Conservation (phyloP, 2,797 vertebrate species). For the Molossus molossus region DNA sequence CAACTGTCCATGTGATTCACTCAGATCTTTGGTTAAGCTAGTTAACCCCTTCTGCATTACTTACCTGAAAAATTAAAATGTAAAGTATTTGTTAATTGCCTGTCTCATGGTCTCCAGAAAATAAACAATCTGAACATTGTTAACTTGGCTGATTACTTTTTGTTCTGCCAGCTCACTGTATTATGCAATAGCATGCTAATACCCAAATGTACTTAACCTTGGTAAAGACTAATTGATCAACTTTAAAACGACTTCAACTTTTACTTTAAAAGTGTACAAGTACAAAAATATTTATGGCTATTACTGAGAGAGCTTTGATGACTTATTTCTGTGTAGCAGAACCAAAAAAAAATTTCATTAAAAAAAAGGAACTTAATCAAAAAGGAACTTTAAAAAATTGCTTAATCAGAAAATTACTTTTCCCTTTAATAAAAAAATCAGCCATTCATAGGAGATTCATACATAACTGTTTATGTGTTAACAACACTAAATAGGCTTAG, state of each 20-base stretch:
- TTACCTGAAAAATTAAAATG: constrained; percentile 61
- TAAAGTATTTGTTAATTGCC: constrained; percentile 53
- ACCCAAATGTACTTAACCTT: constrained; percentile 74
- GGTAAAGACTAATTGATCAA: constrained; percentile 73
- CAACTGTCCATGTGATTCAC: neutral
- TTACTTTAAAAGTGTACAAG: constrained; percentile 73
- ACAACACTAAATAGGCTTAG: constrained; percentile 63
- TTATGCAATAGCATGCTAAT: constrained; percentile 60
- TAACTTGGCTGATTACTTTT: constrained; percentile 62
- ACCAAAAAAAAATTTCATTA: constrained; percentile 75
- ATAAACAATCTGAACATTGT: constrained; percentile 57
- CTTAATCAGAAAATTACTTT: constrained; percentile 79
- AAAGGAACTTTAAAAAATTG: neutral
- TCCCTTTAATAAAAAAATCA: constrained; percentile 60
- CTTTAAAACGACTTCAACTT: constrained; percentile 77
- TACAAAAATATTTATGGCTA: constrained; percentile 74
- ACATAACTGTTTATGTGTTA: constrained; percentile 59
- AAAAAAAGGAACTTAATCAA: constrained; percentile 54
- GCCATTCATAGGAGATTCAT: constrained; percentile 62
- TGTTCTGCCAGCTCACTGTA: constrained; percentile 54
- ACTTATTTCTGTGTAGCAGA: constrained; percentile 75
- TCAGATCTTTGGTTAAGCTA: neutral
- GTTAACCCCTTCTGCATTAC: constrained; percentile 40
- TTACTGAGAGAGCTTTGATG: constrained; percentile 72
- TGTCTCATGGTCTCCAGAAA: constrained; percentile 47